Evolutionary conservation across 2,113 vertebrate genomes (phyloP), one percentile per base, ranked within the genome.

Genomic region (Osmerus mordax): DNA sequence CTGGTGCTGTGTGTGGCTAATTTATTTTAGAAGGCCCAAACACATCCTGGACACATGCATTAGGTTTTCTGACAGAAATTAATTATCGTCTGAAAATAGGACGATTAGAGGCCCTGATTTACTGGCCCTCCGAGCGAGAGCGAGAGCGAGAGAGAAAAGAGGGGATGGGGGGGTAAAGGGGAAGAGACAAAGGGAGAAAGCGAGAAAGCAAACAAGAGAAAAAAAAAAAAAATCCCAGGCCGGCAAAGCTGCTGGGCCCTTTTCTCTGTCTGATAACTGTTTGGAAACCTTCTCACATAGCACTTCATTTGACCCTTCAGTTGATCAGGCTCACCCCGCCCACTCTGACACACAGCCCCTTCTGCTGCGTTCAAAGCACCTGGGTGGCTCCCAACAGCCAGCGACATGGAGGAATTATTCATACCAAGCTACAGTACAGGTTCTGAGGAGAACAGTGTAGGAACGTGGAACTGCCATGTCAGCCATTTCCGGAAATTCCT

Each of bases 21-120:
- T 77, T 21, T 25, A 71, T 82, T 76, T 74, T 28, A 83, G 61
- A 70, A 71, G 71, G 3, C 36, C 67, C 51, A 73, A 64, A 81
- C 85, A 82, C 78, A 75, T 75, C 79, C 70, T 70, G 68, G 52
- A 60, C 83, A 74, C 67, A 76, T 80, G 81, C 78, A 88, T 88
- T 80, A 71, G 52, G 86, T 84, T 86, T 16, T 77, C 54, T 80
- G 81, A 84, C 71, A 89, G 72, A 81, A 84, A 84, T 81, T 69
- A 83, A 88, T 87, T 77, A 83, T 62, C 25, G 63, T 52, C 70
- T 80, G 63, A 86, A 86, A 86, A 84, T 77, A 83, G 70, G 72
- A 79, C 77, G 74, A 78, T 70, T 54, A 52, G 68, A 21, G 16
- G 59, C 47, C 77, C 65, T 76, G 63, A 82, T 75, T 84, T 73